A percentile compares a stretch with the other conserved stretches of the same genome.
Evolutionary conservation across 2,888 invertebrate species (phyloP).

Genomic region (Chymomyza caudatula): DNA sequence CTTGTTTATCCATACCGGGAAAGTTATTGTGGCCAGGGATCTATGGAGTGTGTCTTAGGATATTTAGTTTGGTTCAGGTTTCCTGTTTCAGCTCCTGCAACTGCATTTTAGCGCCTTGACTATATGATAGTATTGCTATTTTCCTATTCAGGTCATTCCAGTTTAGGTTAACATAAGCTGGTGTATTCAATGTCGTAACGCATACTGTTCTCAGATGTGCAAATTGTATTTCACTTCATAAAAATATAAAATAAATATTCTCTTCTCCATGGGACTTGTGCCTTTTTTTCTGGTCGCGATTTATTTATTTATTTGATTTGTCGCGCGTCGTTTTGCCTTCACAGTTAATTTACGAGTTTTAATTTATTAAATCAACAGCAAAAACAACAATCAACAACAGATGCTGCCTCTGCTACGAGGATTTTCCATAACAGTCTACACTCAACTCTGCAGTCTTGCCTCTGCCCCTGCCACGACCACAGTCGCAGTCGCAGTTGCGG

Average conservation of each 20-base stretch:
- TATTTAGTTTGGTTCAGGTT: too few species aligned
- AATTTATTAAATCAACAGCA: slow-evolving; percentile 65
- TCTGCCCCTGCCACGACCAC: slow-evolving; percentile 4
- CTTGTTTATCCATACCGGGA: too few species aligned
- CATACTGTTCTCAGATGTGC: background rate
- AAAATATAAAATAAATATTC: too few species aligned
- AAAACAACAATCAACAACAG: slow-evolving; percentile 53
- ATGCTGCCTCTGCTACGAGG: slow-evolving; percentile 32
- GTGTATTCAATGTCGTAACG: too few species aligned
- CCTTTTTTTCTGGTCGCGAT: slow-evolving; percentile 34
- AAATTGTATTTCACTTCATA: background rate
- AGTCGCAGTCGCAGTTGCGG: background rate
- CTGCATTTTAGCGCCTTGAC: too few species aligned
- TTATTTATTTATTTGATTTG: slow-evolving; percentile 64
- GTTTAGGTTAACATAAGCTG: too few species aligned
- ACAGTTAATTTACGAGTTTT: slow-evolving; percentile 67
- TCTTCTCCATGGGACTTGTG: background rate
- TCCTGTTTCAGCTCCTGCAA: too few species aligned
- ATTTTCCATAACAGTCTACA: slow-evolving; percentile 1
- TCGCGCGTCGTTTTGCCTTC: slow-evolving; percentile 67
- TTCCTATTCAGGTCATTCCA: too few species aligned
- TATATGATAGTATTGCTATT: too few species aligned
- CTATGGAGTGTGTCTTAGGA: too few species aligned
- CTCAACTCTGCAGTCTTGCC: background rate
- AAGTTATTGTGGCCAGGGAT: too few species aligned